Percentiles rank a stretch among this genome's conserved stretches.
phyloP scores from a whole-genome alignment of 2,888 invertebrate species.

The Drosophila vallismaia region DNA sequence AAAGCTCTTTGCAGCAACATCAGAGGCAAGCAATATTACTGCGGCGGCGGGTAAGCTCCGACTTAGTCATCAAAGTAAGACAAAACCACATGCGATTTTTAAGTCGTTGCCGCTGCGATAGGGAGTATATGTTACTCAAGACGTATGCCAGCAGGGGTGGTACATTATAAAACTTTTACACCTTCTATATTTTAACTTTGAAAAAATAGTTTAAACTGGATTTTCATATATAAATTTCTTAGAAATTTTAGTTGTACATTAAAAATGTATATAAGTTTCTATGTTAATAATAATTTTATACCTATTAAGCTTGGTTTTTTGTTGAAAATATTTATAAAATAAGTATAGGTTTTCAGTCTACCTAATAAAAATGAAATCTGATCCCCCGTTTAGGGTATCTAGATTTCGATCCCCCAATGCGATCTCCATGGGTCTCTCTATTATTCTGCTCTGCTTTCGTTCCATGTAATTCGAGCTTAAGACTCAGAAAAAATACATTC shows the following conservation, averaged over 20 bases:
- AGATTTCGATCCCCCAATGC: neutral
- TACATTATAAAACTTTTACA: too few species aligned
- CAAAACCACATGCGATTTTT: conserved; percentile 4
- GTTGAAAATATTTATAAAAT: too few species aligned
- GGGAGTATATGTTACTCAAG: neutral
- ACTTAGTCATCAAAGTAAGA: neutral
- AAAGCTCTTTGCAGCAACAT: conserved; percentile 44
- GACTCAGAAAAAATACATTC: conserved; percentile 23
- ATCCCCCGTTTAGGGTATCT: neutral
- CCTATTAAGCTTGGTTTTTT: too few species aligned
- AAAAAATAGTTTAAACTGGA: too few species aligned
- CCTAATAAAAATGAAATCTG: too few species aligned
- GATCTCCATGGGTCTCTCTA: neutral
- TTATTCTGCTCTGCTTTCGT: conserved; percentile 36
- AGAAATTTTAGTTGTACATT: too few species aligned
- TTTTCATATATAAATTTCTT: too few species aligned
- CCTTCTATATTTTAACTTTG: too few species aligned
- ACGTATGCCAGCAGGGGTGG: neutral
- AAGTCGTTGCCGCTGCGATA: conserved; percentile 21
- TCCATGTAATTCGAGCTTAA: conserved; percentile 49
- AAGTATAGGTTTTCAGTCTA: too few species aligned
- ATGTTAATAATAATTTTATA: too few species aligned
- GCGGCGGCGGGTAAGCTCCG: conserved; percentile 29
- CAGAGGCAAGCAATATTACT: neutral
- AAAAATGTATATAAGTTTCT: too few species aligned